A percentile compares a stretch with the other conserved stretches of the same genome.
Evolutionary conservation across 2,888 invertebrate genomes (phyloP).

Genomic region (Diarsia rubi): DNA sequence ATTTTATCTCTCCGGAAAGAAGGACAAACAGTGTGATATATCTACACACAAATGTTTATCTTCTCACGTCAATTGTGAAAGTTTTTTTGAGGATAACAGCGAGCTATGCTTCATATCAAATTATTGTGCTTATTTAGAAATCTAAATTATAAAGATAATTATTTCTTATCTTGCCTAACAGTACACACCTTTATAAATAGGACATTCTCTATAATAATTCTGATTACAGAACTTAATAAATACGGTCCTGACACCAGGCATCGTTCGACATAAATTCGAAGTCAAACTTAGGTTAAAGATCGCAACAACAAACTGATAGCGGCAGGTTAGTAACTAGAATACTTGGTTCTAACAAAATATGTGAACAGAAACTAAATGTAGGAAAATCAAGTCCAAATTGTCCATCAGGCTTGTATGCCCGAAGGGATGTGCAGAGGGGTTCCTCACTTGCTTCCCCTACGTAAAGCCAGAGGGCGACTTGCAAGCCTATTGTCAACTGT

Average conservation of each 20-base stretch:
- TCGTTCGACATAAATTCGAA: background rate
- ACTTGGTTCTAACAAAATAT: background rate
- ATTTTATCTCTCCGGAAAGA: constrained; percentile 35
- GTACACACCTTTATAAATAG: no score
- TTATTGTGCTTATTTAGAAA: background rate
- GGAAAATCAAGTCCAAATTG: background rate
- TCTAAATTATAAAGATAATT: background rate
- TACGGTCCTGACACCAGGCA: background rate
- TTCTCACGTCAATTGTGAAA: constrained; percentile 37
- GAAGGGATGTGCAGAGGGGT: background rate
- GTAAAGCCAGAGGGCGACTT: background rate
- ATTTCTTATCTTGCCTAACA: background rate
- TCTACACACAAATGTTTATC: constrained; percentile 36
- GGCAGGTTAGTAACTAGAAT: constrained; percentile 12
- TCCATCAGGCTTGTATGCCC: background rate
- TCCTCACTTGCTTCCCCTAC: background rate
- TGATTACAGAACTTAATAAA: background rate
- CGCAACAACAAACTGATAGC: constrained; percentile 38
- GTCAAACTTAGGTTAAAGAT: constrained; percentile 27
- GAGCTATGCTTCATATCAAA: background rate
- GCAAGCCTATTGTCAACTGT: background rate
- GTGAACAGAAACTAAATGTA: background rate
- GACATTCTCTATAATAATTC: background rate
- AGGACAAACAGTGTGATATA: constrained; percentile 2
- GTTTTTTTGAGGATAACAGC: constrained; percentile 20